phyloP scores from a whole-genome alignment of 2,113 vertebrate species.

The Menura novaehollandiae region DNA sequence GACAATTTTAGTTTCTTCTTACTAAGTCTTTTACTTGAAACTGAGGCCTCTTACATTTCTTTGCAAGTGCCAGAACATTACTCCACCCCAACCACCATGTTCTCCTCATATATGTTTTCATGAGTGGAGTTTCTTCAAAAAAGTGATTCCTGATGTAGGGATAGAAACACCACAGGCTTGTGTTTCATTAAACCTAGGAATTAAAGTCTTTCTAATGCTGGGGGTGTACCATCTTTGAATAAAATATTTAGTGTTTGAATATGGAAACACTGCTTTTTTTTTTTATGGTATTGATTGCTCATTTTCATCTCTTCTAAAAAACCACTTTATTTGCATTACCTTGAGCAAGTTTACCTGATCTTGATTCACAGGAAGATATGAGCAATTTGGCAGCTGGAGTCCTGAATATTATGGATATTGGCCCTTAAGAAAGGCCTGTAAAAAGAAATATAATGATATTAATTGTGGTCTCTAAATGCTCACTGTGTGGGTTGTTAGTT shows the following conservation, averaged over 20 bases:
- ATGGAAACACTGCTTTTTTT: background rate
- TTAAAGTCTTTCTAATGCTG: background rate
- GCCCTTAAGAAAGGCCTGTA: background rate
- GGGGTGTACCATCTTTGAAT: background rate
- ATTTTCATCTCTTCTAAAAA: background rate
- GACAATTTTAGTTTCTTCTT: background rate
- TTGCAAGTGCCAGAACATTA: background rate
- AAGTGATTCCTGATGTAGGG: background rate
- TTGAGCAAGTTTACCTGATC: background rate
- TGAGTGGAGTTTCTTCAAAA: fast-evolving
- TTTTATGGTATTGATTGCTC: background rate
- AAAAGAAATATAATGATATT: background rate
- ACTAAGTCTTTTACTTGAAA: background rate
- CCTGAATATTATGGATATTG: background rate
- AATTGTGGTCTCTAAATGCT: background rate
- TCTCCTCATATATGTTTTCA: fast-evolving
- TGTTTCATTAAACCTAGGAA: background rate
- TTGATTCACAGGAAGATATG: background rate
- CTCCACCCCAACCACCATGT: fast-evolving
- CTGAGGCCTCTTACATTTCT: background rate
- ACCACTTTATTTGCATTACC: fast-evolving
- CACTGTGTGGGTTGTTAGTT: background rate
- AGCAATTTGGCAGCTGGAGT: background rate
- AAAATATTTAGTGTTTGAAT: background rate
- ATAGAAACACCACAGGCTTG: background rate